A percentile compares a stretch with the other conserved stretches of the same genome.
These are phyloP conservation scores for Enteromius paludinosus DNA, from an alignment of 2,797 vertebrate genomes.

Conservation along the genomic window DNA sequence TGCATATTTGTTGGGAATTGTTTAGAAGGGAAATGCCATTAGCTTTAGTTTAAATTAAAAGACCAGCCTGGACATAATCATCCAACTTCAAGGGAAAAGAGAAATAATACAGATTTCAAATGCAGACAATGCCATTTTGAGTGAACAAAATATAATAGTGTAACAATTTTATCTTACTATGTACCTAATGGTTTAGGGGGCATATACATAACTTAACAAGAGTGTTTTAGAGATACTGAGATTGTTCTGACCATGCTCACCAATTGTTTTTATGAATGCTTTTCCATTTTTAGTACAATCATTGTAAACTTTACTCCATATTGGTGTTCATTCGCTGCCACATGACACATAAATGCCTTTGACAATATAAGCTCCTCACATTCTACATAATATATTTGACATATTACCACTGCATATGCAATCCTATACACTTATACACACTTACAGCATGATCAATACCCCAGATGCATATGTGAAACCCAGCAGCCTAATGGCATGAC, in stretches of 20 bases:
- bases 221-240: too few relatives aligned
- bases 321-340: not conserved
- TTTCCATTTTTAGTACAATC: too few relatives aligned
- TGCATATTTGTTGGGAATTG: not conserved
- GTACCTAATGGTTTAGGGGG: not conserved
- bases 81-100: not conserved
- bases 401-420: not conserved
- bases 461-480: constrained; percentile 14
- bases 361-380: not conserved
- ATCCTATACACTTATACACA: constrained; percentile 25
- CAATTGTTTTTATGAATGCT: too few relatives aligned
- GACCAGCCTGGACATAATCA: not conserved
- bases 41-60: not conserved
- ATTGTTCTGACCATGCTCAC: too few relatives aligned
- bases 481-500: constrained; percentile 12
- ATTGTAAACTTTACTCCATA: not conserved
- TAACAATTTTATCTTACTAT: not conserved
- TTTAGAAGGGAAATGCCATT: not conserved
- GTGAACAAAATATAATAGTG: not conserved
- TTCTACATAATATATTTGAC: not conserved
- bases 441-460: constrained; percentile 12
- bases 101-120: not conserved
- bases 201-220: too few relatives aligned
- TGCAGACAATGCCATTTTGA: not conserved
- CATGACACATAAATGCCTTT: not conserved